Evolutionary conservation across 2,888 invertebrate genomes (phyloP).

Genomic region (Phyllotreta cruciferae): DNA sequence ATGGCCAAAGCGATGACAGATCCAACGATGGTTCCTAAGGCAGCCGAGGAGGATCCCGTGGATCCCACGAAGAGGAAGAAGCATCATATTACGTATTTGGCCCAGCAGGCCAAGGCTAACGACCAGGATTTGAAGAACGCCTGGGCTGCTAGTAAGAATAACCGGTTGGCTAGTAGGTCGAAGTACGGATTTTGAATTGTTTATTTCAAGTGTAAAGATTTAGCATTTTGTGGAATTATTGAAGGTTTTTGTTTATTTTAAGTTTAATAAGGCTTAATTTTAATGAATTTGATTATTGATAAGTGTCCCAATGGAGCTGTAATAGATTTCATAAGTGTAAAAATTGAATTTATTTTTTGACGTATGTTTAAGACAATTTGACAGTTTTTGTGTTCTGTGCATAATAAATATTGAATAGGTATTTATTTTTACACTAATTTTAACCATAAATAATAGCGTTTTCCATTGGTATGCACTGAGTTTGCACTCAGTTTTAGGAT

Average conservation of each 20-base stretch:
- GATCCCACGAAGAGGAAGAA: slow-evolving; percentile 71
- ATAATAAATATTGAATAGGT: too few species aligned
- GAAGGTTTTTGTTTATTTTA: not conserved
- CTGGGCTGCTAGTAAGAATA: slow-evolving; percentile 89
- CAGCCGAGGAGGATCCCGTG: slow-evolving; percentile 63
- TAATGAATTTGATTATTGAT: not conserved
- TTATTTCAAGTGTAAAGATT: not conserved
- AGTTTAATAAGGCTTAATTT: not conserved
- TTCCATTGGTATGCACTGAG: too few species aligned
- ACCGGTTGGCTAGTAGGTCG: slow-evolving; percentile 86
- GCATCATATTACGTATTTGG: slow-evolving; percentile 96
- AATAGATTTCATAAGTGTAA: not conserved
- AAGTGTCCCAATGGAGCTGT: not conserved
- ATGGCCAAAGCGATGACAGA: slow-evolving; percentile 81
- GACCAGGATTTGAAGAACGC: slow-evolving; percentile 92
- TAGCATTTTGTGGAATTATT: not conserved
- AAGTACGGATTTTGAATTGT: slow-evolving; percentile 91
- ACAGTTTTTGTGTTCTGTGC: too few species aligned
- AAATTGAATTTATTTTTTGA: not conserved
- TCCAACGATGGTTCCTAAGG: slow-evolving; percentile 65
- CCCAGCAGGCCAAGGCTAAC: slow-evolving; percentile 92
- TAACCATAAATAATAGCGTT: too few species aligned
- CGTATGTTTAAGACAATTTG: slow-evolving; percentile 1
- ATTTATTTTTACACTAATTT: too few species aligned
- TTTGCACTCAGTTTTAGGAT: too few species aligned